Evolutionary conservation across 2,888 invertebrate species (phyloP).

Genomic region (Dryobota labecula): DNA sequence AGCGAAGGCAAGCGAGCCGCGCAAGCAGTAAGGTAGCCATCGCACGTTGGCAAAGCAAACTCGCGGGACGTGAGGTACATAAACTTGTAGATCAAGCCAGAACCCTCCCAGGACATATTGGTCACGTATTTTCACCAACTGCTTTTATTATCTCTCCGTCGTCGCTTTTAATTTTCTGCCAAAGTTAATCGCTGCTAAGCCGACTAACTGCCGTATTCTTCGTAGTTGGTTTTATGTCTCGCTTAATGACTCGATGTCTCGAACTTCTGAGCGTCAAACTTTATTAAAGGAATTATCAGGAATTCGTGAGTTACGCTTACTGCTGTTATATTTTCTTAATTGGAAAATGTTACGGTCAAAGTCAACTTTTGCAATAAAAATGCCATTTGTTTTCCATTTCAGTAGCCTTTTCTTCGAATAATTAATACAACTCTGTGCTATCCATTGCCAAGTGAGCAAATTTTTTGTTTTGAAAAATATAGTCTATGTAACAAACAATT

Average conservation of each 20-base stretch:
- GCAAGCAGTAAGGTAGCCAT: conserved; percentile 82
- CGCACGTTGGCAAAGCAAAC: conserved; percentile 87
- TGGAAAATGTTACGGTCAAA: conserved; percentile 37
- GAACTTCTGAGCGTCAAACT: conserved; percentile 60
- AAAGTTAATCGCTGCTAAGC: conserved; percentile 81
- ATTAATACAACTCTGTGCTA: background rate
- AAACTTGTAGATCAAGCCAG: conserved; percentile 76
- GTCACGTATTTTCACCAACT: conserved; percentile 86
- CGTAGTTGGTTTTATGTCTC: conserved; percentile 76
- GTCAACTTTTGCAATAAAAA: conserved; percentile 16
- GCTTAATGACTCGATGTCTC: conserved; percentile 67
- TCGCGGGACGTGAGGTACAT: conserved; percentile 86
- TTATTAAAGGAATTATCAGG: conserved; percentile 59
- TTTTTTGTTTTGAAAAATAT: background rate
- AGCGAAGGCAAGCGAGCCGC: conserved; percentile 74
- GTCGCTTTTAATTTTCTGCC: conserved; percentile 85
- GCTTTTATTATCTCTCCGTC: conserved; percentile 84
- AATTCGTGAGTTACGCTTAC: conserved; percentile 41
- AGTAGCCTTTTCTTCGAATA: background rate
- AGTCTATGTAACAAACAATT: background rate
- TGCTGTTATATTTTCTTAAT: conserved; percentile 38
- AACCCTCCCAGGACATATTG: conserved; percentile 85
- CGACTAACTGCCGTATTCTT: conserved; percentile 76
- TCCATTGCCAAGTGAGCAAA: too few species aligned
- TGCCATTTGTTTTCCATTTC: background rate